phyloP scores from a whole-genome alignment of 2,797 vertebrate species.

The Gephyroberyx darwinii region DNA sequence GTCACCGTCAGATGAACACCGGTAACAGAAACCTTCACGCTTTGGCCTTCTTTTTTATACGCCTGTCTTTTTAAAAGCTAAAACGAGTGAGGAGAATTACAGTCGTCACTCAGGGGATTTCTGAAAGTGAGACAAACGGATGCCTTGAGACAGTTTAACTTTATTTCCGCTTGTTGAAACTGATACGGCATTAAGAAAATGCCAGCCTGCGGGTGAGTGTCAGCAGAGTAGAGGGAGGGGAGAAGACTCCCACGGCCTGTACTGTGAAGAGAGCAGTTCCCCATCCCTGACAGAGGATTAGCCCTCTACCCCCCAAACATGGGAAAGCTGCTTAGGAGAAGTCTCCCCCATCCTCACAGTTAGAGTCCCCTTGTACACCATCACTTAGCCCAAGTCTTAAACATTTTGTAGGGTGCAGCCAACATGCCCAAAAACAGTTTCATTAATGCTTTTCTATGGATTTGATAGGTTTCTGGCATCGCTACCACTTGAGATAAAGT shows the following conservation, averaged over 20 bases:
- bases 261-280: conserved; percentile 80
- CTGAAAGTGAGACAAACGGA: conserved; percentile 81
- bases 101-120: conserved; percentile 83
- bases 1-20: conserved; percentile 78
- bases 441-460: conserved; percentile 78
- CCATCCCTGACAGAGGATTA: conserved; percentile 84
- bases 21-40: conserved; percentile 76
- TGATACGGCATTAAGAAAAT: conserved; percentile 85
- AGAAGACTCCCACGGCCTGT: conserved; percentile 81
- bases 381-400: conserved; percentile 75
- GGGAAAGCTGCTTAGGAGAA: conserved; percentile 83
- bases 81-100: conserved; percentile 82
- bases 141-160: conserved; percentile 82
- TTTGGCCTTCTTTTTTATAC: conserved; percentile 70
- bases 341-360: conserved; percentile 76
- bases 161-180: conserved; percentile 86
- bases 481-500: conserved; percentile 74
- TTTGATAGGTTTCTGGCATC: conserved; percentile 79
- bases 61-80: conserved; percentile 68
- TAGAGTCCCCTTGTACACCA: conserved; percentile 74
- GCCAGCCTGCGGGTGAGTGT: conserved; percentile 80
- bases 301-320: conserved; percentile 83
- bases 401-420: conserved; percentile 74
- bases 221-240: conserved; percentile 77
- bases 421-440: conserved; percentile 80